Evolutionary conservation across 2,888 invertebrate genomes (phyloP), one percentile per base, ranked within the genome.

Genomic region (Alloplasta piceator): DNA sequence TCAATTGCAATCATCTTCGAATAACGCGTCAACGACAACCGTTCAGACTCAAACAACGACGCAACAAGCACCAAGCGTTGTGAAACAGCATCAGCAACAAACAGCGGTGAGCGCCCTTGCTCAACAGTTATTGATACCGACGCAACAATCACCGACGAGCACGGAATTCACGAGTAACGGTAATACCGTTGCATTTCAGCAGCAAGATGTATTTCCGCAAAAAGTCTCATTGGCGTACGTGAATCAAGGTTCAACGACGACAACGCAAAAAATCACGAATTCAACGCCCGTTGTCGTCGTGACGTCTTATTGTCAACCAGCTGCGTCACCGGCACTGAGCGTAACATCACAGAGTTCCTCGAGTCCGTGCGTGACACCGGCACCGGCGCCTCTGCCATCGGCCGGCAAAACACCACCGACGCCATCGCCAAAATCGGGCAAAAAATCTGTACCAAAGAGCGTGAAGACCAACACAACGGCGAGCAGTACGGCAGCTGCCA

Each of bases 391-490:
- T 0, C 84, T 90, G 36, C 76, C 92, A 1, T 90, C 91, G 3
- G 92, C 93, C 0, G 92, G 92, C 0, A 94, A 94, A 89, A 93
- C 94, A 0, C 93, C 94, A 10, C 90, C 92, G 0, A 89, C 88
- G 5, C 87, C 91, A 0, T 87, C 92, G 2, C 85, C 91, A 16
- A 92, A 92, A 66, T 87, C 90, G 6, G 86, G 90, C 10, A 93
- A 93, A 85, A 92, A 92, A 78, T 91, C 93, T 0, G 92, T 93
- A 73, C 92, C 93, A 0, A 94, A 94, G 88, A 93, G 94, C 0
- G 94, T 95, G 70, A 94, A 95, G 82, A 92, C 94, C 84, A 93
- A 93, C 84, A 93, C 94, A 3, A 94, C 94, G 0, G 94, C 93
- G 82, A 93, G 93, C 85, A 93, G 94, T 4, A 94, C 94, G 0